Conservation (phyloP, 2,888 invertebrate species). For the Cyclophora albipunctata region DNA sequence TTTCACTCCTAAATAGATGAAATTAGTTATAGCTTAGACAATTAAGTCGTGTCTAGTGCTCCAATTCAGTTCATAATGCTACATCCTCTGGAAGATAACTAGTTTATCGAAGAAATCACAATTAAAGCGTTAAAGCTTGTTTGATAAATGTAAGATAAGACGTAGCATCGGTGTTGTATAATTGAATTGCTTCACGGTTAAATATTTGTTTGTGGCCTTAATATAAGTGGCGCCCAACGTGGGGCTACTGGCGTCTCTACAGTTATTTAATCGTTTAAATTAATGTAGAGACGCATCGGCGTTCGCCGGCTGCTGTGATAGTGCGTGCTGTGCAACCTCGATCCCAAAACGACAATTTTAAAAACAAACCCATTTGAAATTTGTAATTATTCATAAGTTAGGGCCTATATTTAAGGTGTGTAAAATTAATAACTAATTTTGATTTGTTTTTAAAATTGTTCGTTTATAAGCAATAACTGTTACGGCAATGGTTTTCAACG, state of each 20-base stretch:
- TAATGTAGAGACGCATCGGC: conserved; percentile 37
- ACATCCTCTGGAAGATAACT: neutral
- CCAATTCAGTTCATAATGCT: neutral
- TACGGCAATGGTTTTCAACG: no score
- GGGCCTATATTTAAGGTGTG: conserved; percentile 54
- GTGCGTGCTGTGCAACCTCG: conserved; percentile 65
- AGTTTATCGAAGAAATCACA: neutral
- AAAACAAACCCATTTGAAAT: conserved; percentile 22
- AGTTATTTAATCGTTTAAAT: conserved; percentile 18
- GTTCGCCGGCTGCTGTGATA: conserved; percentile 65
- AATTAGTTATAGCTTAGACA: conserved; percentile 41
- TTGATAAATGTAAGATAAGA: conserved; percentile 29
- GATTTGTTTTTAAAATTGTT: conserved; percentile 41
- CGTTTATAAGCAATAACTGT: conserved; percentile 26
- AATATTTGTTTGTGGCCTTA: conserved; percentile 71
- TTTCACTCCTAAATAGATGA: conserved; percentile 42
- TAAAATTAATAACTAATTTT: conserved; percentile 39
- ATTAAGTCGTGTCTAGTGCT: neutral
- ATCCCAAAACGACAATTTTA: conserved; percentile 41
- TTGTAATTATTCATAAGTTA: conserved; percentile 33
- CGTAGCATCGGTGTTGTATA: conserved; percentile 52
- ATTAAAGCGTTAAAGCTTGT: neutral
- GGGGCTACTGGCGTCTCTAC: conserved; percentile 47
- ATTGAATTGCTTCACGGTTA: conserved; percentile 55
- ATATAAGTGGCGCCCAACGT: conserved; percentile 53